A percentile compares a stretch with the other conserved stretches of the same genome.
Evolutionary conservation across 1,140 invertebrate genomes (phyloP).

Genomic region (Cherax destructor): DNA sequence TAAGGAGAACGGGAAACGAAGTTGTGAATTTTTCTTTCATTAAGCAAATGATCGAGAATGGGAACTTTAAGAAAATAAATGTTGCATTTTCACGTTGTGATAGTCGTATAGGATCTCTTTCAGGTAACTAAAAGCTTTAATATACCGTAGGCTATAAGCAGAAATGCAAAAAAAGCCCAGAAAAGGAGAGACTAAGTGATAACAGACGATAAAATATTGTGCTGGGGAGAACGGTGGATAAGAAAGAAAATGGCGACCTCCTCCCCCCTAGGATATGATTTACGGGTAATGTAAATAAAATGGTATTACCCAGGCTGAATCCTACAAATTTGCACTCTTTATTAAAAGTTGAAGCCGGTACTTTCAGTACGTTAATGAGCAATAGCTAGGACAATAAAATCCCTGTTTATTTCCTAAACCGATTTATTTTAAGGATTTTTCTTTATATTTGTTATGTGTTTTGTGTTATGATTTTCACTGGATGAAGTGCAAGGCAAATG

Average conservation of each 20-base stretch:
- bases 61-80: conserved; percentile 18
- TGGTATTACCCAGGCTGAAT: background rate
- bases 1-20: conserved; percentile 54
- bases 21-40: conserved; percentile 39
- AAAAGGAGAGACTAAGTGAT: background rate
- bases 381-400: no score
- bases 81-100: background rate
- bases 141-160: background rate
- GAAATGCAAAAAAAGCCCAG: background rate
- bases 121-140: background rate
- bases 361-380: no score
- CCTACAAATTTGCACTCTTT: no score
- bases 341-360: no score
- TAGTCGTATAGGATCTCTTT: background rate
- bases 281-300: conserved; percentile 48
- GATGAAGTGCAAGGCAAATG: no score
- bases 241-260: conserved; percentile 45
- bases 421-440: no score
- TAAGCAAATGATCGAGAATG: conserved; percentile 37
- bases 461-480: no score
- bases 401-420: no score
- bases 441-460: no score
- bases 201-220: background rate
- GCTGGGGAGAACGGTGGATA: conserved; percentile 7
- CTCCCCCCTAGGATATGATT: conserved; percentile 18